Conservation (phyloP, 1,140 invertebrate genomes). For the Eumaeus atala region DNA sequence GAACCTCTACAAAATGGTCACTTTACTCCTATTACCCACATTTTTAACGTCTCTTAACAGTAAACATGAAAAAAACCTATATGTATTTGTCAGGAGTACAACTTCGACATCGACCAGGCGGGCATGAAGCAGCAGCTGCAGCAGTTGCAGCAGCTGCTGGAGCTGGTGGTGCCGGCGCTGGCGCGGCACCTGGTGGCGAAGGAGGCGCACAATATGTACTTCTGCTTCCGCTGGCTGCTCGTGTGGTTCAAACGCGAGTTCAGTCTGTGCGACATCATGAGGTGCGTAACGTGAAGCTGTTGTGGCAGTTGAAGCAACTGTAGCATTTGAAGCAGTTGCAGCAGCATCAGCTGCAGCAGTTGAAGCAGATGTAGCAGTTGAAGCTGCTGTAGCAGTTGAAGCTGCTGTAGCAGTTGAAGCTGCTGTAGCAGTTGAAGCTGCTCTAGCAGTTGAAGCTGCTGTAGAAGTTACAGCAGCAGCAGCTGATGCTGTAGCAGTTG, state of each 20-base stretch:
- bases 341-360: too few species aligned
- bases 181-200: constrained; percentile 91
- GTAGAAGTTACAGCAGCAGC: too few species aligned
- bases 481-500: too few species aligned
- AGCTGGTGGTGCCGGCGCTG: constrained; percentile 88
- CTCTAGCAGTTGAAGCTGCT: too few species aligned
- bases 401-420: too few species aligned
- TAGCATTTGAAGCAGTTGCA: too few species aligned
- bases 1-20: too few species aligned
- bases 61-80: neutral
- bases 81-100: constrained; percentile 79
- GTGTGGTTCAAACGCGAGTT: constrained; percentile 91
- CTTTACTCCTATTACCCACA: too few species aligned
- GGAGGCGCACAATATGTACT: constrained; percentile 98
- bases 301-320: too few species aligned
- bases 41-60: neutral
- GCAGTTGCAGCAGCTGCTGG: constrained; percentile 88
- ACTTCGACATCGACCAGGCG: constrained; percentile 98
- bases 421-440: too few species aligned
- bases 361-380: too few species aligned
- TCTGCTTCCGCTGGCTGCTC: constrained; percentile 96
- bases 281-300: constrained; percentile 28
- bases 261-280: constrained; percentile 82
- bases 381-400: too few species aligned
- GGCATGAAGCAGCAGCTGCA: constrained; percentile 95